Percentiles rank a stretch among this genome's conserved stretches.
Evolutionary conservation across 2,888 invertebrate species (phyloP).

Genomic region (Lutraria lutraria): DNA sequence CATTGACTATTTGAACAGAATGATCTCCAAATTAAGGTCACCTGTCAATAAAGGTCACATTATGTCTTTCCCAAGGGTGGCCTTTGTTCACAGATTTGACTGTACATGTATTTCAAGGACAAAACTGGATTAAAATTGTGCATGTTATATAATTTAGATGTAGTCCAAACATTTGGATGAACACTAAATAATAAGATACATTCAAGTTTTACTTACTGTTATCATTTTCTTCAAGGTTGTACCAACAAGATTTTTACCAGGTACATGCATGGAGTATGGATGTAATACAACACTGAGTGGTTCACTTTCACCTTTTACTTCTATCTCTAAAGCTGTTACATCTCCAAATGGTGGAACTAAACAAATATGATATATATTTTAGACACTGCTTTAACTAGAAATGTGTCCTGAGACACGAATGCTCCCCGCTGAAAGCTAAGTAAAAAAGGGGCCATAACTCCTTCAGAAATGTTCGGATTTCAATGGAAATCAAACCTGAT

Average conservation of each 20-base stretch:
- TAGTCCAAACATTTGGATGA: background rate
- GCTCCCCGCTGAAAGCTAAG: too few relatives aligned
- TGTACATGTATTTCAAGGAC: too few relatives aligned
- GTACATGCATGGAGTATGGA: constrained; percentile 85
- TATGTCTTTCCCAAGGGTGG: too few relatives aligned
- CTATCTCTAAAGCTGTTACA: constrained; percentile 84
- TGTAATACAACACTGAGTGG: constrained; percentile 85
- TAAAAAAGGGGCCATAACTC: too few relatives aligned
- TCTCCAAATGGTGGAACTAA: constrained; percentile 77
- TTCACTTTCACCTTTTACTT: constrained; percentile 84
- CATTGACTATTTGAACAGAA: too few relatives aligned
- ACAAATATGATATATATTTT: background rate
- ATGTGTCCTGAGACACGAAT: too few relatives aligned
- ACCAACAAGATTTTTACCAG: constrained; percentile 82
- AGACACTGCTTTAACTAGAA: constrained; percentile 38
- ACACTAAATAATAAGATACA: background rate
- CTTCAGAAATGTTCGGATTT: too few relatives aligned
- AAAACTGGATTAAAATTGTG: too few relatives aligned
- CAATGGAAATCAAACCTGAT: too few relatives aligned
- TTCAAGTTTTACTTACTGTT: constrained; percentile 76
- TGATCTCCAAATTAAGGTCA: too few relatives aligned
- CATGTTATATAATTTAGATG: background rate
- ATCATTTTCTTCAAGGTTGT: constrained; percentile 84
- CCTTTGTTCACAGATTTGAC: too few relatives aligned
- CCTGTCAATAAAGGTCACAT: too few relatives aligned